phyloP scores from a whole-genome alignment of 1,140 invertebrate species.

The Macrobrachium nipponense region DNA sequence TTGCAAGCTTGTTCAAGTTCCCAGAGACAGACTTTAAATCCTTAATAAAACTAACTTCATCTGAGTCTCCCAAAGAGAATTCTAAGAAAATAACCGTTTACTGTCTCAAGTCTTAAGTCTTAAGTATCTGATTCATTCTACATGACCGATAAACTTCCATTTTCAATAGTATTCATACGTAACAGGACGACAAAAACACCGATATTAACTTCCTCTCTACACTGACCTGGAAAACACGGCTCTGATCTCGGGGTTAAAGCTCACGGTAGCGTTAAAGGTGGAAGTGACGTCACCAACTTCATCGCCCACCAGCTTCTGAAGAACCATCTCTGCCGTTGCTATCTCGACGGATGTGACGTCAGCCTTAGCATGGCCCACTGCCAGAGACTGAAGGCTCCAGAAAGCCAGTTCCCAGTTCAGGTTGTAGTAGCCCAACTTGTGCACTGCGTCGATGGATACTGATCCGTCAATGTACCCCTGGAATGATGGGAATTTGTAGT shows the following conservation, averaged over 20 bases:
- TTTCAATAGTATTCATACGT: background rate
- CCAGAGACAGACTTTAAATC: too few relatives aligned
- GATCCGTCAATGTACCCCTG: conserved; percentile 36
- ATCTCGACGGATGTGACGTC: conserved; percentile 4
- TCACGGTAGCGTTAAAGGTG: conserved; percentile 48
- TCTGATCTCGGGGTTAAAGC: conserved; percentile 25
- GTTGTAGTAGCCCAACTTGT: conserved; percentile 31
- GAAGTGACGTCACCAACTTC: conserved; percentile 20
- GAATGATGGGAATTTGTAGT: background rate
- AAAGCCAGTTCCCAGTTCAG: conserved; percentile 18
- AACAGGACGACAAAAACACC: background rate
- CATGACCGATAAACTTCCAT: too few relatives aligned
- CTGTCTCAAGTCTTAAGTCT: too few relatives aligned
- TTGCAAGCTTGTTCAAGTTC: too few relatives aligned
- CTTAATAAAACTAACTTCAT: too few relatives aligned
- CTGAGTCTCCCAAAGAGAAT: too few relatives aligned
- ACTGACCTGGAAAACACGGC: conserved; percentile 41
- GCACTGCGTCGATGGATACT: conserved; percentile 28
- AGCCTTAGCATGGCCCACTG: conserved; percentile 18
- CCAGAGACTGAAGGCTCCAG: background rate
- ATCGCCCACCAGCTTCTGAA: conserved; percentile 16
- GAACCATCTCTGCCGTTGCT: conserved; percentile 22
- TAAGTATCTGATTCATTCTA: too few relatives aligned
- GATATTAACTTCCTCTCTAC: background rate
- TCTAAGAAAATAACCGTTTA: too few relatives aligned